Base-by-base conservation (phyloP, 1,140 invertebrate genomes). In the Drosophila lowei region DNA sequence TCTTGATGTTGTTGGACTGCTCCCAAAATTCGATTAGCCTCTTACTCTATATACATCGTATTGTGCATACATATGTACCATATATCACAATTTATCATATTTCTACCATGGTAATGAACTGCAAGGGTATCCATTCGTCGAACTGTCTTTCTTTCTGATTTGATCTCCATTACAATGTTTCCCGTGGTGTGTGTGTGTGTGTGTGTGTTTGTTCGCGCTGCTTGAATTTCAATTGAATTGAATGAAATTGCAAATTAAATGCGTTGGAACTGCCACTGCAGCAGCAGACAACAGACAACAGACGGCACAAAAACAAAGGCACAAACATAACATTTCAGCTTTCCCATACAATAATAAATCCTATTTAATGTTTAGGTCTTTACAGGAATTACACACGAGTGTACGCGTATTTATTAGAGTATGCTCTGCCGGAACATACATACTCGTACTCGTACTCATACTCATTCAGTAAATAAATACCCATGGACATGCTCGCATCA, bases 181-280 rank as follows among this genome's bases (percentile, higher is more conserved):
- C 55, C 50, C 43, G 49, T 38, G n/a, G 42, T 85, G 72, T 47
- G 77, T 42, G 76, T 38, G 4, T 38, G 11, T 38, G n/a, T 38
- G 42, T 85, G 72, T 47, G 77, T 42, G 76, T 38, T 4, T 38
- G 11, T 38, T 38, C 11, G 34, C 34, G 34, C 34, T 38, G 11
- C 34, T 52, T 80, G 67, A 86, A 66, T 86, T 70, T 73, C 63
- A 86, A 85, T 86, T 85, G 60, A 86, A 83, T 84, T 59, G 63
- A 78, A 84, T 79, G 64, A 68, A 68, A 68, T 56, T 18, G 65
- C 79, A 71, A 83, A 85, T 86, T 80, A 80, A 86, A 79, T 70
- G 72, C 72, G 53, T 79, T 62, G 11, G 34, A 11, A 8, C 34
- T 38, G 34, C 70, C 49, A 75, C 56, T 72, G 79, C 54, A 63